These are phyloP conservation scores for Poecile atricapillus DNA, from an alignment of 2,113 vertebrate species.

Conservation along the genomic window DNA sequence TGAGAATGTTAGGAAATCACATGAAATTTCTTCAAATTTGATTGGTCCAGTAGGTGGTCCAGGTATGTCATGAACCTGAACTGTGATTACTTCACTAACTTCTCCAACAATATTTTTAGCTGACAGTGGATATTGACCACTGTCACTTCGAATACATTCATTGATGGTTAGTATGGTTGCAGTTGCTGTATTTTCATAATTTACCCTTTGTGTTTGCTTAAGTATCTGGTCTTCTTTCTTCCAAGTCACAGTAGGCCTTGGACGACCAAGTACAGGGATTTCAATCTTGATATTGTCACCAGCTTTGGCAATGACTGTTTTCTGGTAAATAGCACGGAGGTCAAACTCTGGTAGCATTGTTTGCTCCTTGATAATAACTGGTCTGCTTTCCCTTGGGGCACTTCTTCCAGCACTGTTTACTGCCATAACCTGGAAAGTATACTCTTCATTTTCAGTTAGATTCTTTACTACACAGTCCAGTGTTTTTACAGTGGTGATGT, in stretches of 20 bases:
- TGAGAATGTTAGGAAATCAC: conserved; percentile 85
- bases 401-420: conserved; percentile 94
- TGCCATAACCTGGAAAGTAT: conserved; percentile 94
- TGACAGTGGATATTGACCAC: conserved; percentile 85
- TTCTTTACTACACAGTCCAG: conserved; percentile 90
- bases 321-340: conserved; percentile 89
- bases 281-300: conserved; percentile 96
- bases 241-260: conserved; percentile 91
- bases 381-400: conserved; percentile 87
- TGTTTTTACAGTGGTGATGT: conserved; percentile 87
- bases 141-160: conserved; percentile 88
- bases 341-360: conserved; percentile 91
- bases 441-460: conserved; percentile 94
- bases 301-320: conserved; percentile 91
- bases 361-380: conserved; percentile 87
- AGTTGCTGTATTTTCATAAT: conserved; percentile 85
- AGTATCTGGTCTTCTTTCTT: conserved; percentile 88
- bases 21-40: conserved; percentile 90
- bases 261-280: conserved; percentile 92
- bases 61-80: conserved; percentile 95
- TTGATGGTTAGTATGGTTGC: conserved; percentile 88
- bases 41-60: conserved; percentile 94
- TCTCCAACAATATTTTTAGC: conserved; percentile 93
- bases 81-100: conserved; percentile 84
- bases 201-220: conserved; percentile 89